Conservation (phyloP, 2,113 vertebrate species). For the Narcine bancroftii region DNA sequence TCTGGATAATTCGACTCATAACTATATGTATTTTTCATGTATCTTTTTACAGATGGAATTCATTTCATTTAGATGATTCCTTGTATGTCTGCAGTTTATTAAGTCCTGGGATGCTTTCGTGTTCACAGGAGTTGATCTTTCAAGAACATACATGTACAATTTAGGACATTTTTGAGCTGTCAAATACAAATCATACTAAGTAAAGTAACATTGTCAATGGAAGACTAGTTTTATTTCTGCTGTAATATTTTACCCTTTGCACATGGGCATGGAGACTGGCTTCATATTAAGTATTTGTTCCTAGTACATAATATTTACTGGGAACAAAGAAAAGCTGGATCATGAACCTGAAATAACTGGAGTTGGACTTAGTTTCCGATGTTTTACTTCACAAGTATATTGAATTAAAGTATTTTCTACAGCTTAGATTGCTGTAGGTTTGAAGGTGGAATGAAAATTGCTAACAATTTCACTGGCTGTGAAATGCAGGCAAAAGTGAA, state of each 20-base stretch:
- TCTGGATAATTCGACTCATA: too few relatives aligned
- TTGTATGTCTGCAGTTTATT: conserved; percentile 34
- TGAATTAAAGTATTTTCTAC: background rate
- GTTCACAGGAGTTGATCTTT: background rate
- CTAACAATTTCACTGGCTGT: background rate
- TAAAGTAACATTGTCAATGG: background rate
- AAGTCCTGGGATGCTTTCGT: background rate
- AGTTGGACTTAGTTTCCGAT: background rate
- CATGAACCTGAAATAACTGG: background rate
- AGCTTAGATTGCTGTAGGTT: background rate
- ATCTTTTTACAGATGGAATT: background rate
- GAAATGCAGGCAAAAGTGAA: background rate
- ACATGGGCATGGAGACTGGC: background rate
- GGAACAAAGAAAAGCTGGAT: background rate
- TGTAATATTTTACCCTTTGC: background rate
- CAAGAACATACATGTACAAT: background rate
- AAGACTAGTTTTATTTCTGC: background rate
- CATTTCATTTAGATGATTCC: conserved; percentile 38
- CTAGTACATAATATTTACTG: background rate
- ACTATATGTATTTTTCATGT: background rate
- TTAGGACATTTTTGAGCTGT: rapidly evolving
- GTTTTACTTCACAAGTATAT: background rate
- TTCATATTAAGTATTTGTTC: background rate
- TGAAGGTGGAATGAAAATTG: background rate
- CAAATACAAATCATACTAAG: background rate